Percentiles rank a stretch among this genome's conserved stretches.
Evolutionary conservation across 1,140 invertebrate species (phyloP).

Genomic region (Drosophila ercepeae): DNA sequence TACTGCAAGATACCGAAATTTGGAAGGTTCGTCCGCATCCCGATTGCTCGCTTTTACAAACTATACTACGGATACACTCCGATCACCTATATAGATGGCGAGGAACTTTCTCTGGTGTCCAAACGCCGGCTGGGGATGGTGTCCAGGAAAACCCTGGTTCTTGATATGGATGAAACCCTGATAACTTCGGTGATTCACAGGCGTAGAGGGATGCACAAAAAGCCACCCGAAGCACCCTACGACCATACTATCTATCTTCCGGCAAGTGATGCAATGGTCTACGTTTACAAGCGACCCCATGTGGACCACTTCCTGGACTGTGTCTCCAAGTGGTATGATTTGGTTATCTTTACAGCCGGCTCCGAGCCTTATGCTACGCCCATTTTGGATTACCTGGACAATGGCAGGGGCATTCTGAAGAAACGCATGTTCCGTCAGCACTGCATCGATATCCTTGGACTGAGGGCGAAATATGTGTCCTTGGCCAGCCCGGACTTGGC

Average conservation of each 20-base stretch:
- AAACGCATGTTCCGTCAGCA: constrained; percentile 37
- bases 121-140: constrained; percentile 21
- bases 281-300: constrained; percentile 54
- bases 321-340: constrained; percentile 57
- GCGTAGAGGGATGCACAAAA: fast-evolving
- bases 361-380: constrained; percentile 24
- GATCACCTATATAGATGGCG: constrained; percentile 18
- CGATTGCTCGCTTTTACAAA: not conserved
- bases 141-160: constrained; percentile 40
- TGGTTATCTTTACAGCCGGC: constrained; percentile 42
- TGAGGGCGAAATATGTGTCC: constrained; percentile 31
- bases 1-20: not conserved
- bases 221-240: not conserved
- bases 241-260: constrained; percentile 27
- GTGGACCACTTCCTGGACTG: constrained; percentile 51
- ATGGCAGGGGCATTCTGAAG: constrained; percentile 23
- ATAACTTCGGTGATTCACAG: constrained; percentile 15
- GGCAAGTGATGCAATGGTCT: not conserved
- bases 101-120: constrained; percentile 25
- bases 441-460: constrained; percentile 27
- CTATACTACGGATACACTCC: constrained; percentile 18
- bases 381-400: constrained; percentile 48
- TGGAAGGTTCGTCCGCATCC: not conserved
- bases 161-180: constrained; percentile 61
- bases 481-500: constrained; percentile 7